Base-by-base conservation (phyloP, 2,888 invertebrate genomes). In the Drosophila paramelanica region DNA sequence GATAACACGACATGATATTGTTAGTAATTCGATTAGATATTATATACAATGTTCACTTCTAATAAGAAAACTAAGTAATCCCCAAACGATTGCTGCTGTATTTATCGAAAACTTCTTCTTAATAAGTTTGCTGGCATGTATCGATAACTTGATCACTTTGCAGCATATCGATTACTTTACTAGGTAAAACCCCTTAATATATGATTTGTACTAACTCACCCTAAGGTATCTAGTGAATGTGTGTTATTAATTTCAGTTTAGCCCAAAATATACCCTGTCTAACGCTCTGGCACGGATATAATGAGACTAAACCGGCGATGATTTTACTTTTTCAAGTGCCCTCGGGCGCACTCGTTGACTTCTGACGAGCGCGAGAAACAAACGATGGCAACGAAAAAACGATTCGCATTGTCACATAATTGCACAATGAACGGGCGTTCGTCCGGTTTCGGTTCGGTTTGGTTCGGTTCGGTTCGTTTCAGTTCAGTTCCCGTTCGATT, bases 351-450 rank as follows among this genome's bases (percentile, higher is more conserved):
- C 36, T 36, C 36, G 45, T 67, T 79, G 76, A 77, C 80, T 71
- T 75, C 14, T 61, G 50, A 57, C 38, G 59, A 46, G 45, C 36
- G 51, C 31, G 65, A 4, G 23, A 23, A 33, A 42, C 5, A 31
- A 31, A 10, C 31, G 20, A 13, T 47, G 41, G 27, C 23, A 23
- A 23, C 23, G 23, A 23, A 23, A 41, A 59, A 14, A 17, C 42
- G 45, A 64, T 31, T 51, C 50, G 67, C 36, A 77, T 77, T 81
- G 81, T 81, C 66, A 51, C 68, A 83, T 83, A 86, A 86, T 83
- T 83, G 77, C 84, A 77, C 89, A 83, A 83, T 83, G 74, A 72
- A 77, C 72, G 67, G 45, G 39, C 55, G 59, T 47, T 43, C 52
- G 53, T 61, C 47, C 59, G 67, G 33, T 46, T 38, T 45, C 49